Base-by-base conservation (phyloP, 2,797 vertebrate genomes). In the Acipenser oxyrinchus region DNA sequence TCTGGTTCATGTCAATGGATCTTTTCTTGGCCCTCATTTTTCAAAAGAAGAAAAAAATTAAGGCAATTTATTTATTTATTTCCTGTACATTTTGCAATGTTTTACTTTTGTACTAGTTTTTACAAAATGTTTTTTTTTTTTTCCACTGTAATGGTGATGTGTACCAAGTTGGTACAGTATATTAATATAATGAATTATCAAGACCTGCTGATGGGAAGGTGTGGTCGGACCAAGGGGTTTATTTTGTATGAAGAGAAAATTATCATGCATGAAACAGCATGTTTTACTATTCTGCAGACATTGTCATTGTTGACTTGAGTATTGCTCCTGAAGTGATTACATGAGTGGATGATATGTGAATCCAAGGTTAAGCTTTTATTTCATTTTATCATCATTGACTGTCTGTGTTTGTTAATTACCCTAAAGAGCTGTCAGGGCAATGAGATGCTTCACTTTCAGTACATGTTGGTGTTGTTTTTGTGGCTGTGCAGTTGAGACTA, bases 301-400 rank as follows among this genome's bases (percentile, higher is more conserved):
- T 58, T 58, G 10, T n/a, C 55, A 58, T 10, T n/a, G 55, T 58
- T 58, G 11, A 58, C 55, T 11, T 58, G 55, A 58, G 8, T 58
- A 58, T 58, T 58, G 55, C 55, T 58, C 15, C 55, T 58, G 55
- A 58, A 58, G 55, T 58, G 55, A 58, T 58, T 58, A 58, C 15
- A 58, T 7, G 6, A n/a, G 55, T 11, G 55, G 55, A 10, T 58
- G 55, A 58, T 58, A n/a, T 58, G 55, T 58, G 11, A 58, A 58
- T 58, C 15, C 55, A 15, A 58, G 55, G 55, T 58, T 58, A 58
- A 58, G 55, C 55, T 58, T 37, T 58, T 58, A 58, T 58, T 53
- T 58, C 55, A 58, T 58, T 58, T 58, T 58, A 58, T 13, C 55
- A 58, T 58, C 55, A 58, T 58, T 58, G 55, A 58, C 10, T 58